phyloP scores from a whole-genome alignment of 2,888 invertebrate genomes.

The Vesta saturnalis region DNA sequence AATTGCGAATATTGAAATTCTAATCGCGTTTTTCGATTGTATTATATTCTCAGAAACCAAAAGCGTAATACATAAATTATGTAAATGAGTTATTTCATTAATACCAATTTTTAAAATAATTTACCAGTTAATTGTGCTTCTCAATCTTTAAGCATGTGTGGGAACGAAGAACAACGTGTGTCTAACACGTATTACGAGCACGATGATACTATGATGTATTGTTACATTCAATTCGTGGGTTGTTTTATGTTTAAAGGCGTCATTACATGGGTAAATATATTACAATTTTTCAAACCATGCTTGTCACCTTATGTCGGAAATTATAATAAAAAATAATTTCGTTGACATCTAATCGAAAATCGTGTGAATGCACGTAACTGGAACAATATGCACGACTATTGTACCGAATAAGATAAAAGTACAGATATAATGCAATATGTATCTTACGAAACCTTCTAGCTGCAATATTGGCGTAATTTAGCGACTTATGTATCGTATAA shows the following conservation, averaged over 20 bases:
- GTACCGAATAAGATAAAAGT: too few relatives aligned
- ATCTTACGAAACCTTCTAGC: too few relatives aligned
- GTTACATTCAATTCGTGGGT: constrained; percentile 48
- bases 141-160: constrained; percentile 27
- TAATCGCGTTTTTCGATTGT: too few relatives aligned
- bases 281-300: constrained; percentile 49
- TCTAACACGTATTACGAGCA: constrained; percentile 47
- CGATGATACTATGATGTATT: constrained; percentile 50
- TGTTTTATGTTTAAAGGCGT: constrained; percentile 49
- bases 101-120: constrained; percentile 13
- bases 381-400: too few relatives aligned
- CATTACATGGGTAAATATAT: constrained; percentile 52
- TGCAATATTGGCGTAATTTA: too few relatives aligned
- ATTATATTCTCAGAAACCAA: not conserved
- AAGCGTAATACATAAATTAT: constrained; percentile 9
- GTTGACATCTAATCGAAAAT: too few relatives aligned
- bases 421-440: too few relatives aligned
- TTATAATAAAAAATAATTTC: too few relatives aligned
- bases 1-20: too few relatives aligned
- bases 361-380: too few relatives aligned
- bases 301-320: constrained; percentile 49
- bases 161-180: constrained; percentile 39
- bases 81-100: constrained; percentile 5
- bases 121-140: constrained; percentile 9
- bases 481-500: too few relatives aligned